Percentiles rank a stretch among this genome's conserved stretches.
These are phyloP conservation scores for Mormyrus iriodes DNA, from an alignment of 2,113 vertebrate genomes.

Conservation along the genomic window DNA sequence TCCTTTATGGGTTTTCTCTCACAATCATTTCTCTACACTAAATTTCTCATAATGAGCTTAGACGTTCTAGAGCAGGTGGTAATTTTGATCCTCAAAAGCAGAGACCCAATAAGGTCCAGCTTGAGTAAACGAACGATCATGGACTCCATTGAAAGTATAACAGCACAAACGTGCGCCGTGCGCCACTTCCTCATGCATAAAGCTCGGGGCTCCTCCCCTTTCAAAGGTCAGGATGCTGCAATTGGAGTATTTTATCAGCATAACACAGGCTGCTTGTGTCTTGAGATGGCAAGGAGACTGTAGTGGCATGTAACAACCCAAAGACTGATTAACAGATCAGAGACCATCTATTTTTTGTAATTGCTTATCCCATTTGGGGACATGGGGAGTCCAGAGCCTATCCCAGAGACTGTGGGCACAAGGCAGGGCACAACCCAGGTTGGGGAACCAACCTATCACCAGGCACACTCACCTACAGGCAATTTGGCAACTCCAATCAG, in stretches of 20 bases:
- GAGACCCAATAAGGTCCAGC: slow-evolving; percentile 7
- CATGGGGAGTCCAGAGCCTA: too few relatives aligned
- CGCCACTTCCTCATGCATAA: too few relatives aligned
- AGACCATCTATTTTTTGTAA: too few relatives aligned
- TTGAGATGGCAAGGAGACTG: neutral
- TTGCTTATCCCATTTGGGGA: too few relatives aligned
- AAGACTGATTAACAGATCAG: neutral
- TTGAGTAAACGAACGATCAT: neutral
- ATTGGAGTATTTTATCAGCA: neutral
- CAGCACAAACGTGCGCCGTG: neutral
- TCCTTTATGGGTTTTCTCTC: neutral
- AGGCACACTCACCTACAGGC: too few relatives aligned
- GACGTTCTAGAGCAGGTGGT: neutral
- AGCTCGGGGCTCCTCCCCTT: neutral
- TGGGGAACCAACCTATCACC: too few relatives aligned
- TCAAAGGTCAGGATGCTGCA: neutral
- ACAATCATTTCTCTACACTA: neutral
- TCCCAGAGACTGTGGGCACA: too few relatives aligned
- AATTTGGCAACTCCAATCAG: too few relatives aligned
- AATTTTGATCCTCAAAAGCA: slow-evolving; percentile 6
- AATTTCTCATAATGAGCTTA: neutral
- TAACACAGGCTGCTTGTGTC: neutral
- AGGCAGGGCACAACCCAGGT: too few relatives aligned
- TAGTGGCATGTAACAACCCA: neutral
- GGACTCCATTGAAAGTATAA: neutral